Evolutionary conservation across 2,113 vertebrate genomes (phyloP), one percentile per base, ranked within the genome.

Genomic region (Bothrops jararaca): DNA sequence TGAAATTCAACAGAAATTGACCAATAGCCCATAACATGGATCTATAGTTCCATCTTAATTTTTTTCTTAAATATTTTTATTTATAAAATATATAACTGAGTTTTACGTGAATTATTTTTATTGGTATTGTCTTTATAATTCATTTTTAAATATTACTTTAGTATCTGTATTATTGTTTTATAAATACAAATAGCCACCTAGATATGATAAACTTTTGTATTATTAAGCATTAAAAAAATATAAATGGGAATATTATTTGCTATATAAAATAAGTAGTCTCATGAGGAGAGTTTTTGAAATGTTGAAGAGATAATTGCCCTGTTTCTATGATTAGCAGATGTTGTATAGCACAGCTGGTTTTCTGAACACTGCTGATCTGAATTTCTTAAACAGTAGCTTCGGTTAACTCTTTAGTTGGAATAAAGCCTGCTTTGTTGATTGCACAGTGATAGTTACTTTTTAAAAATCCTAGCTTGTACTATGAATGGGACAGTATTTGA

Each of bases 291-390:
- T 58, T 85, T 93, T 53, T 93, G 90, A 91, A 89, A 89, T 91
- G 64, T 86, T 86, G 90, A 91, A 93, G 87, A 89, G 54, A 91
- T 93, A 85, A 91, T 91, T 91, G 93, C 57, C 69, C 87, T 52
- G 89, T 89, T 93, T 85, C 90, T 91, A 42, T 91, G 87, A 91
- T 90, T 93, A 93, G 89, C 92, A 93, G 92, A 88, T 93, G 89
- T 93, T 92, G 34, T 48, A 80, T 89, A 89, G 88, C 91, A 90
- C 74, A 90, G 88, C 80, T 92, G 91, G 91, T 69, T 93, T 91
- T 93, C 58, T 86, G 26, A 92, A 54, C 57, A 87, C 88, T 87
- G 88, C 88, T 93, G 57, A 90, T 87, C 91, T 74, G 50, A 85
- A 74, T 93, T 90, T 92, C 80, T 48, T 93, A 89, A n/a, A 92